Evolutionary conservation across 2,888 invertebrate genomes (phyloP), one percentile per base, ranked within the genome.

Genomic region (Coleophora deauratella): DNA sequence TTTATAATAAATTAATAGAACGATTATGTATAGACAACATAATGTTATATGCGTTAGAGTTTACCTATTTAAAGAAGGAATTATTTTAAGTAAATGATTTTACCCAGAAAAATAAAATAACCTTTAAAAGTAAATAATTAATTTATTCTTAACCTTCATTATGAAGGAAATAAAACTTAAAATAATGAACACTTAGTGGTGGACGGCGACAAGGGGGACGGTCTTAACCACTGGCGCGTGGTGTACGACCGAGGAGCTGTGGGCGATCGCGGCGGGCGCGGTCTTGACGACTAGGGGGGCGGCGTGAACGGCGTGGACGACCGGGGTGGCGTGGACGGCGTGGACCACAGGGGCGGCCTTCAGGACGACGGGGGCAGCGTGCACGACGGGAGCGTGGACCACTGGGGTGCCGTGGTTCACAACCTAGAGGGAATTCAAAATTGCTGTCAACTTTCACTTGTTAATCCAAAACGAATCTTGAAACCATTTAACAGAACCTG

Each of bases 381-480:
- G 61, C 36, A 65, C 61, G 2, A 79, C 62, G 1, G 72, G 65
- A 46, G 74, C 64, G 46, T 74, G 74, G 0, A 75, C 70, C 1
- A 75, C 52, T 0, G 79, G 74, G 8, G 72, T 55, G 28, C 82
- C 82, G 39, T 82, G 82, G 76, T 78, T 76, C 10, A 84, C 81
- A 1, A 80, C 21, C 21, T 21, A 21, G 21, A 21, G 21, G 3
- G 6, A 21, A 21, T 3, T 4, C 21, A 21, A n/a, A n/a, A n/a
- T n/a, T n/a, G n/a, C n/a, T n/a, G n/a, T n/a, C n/a, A n/a, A n/a
- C n/a, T n/a, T n/a, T n/a, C n/a, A n/a, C n/a, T n/a, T n/a, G n/a
- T n/a, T n/a, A n/a, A n/a, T n/a, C n/a, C n/a, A n/a, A n/a, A n/a
- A n/a, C n/a, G n/a, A n/a, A n/a, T n/a, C n/a, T n/a, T n/a, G n/a